Evolutionary conservation across 37 sponge, comb jelly and placozoan species (phyloP), one percentile per base, ranked within the genome.

Genomic region (Axinella damicornis): DNA sequence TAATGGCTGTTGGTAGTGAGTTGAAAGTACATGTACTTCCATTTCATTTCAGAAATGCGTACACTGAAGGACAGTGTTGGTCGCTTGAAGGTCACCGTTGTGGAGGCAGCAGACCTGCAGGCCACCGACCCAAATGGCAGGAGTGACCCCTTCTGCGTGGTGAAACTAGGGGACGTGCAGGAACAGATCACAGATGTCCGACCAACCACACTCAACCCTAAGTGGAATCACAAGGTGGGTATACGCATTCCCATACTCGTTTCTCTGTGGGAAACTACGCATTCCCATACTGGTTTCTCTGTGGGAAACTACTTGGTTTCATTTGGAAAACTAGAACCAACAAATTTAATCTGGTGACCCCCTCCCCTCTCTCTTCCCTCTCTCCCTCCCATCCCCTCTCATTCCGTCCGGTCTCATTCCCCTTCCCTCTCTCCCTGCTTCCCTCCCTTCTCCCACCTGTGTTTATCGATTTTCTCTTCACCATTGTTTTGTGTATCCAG

Each of bases 131-230:
- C 85, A 11, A 84, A 88, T 35, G 89, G 89, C 20, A 88, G 81
- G 78, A 93, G 93, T 36, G 93, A 93, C 39, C 93, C 93, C 0
- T 93, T 93, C 83, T 93, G 93, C 82, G 89, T 89, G 39, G 72
- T 92, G 61, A 87, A 58, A 53, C 46, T 93, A 4, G 87, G 82
- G 13, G 78, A 80, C 37, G n/a, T 22, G 21, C 85, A 84, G 69
- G 91, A 90, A 39, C 84, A 90, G 57, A 71, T 61, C 34, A 93
- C 96, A 18, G 77, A 76, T 21, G 91, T 86, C 53, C 70, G 87
- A n/a, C 62, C 53, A 0, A 38, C 62, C 64, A 72, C 81, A 28
- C 81, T 90, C 53, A 93, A 81, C 59, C 96, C 96, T 5, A 83
- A 79, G 64, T 96, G 94, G 96, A 93, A 96, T 56, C 34, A 53